Evolutionary conservation across 2,113 vertebrate genomes (phyloP), one percentile per base, ranked within the genome.

Genomic region (Tachuris rubrigastra): DNA sequence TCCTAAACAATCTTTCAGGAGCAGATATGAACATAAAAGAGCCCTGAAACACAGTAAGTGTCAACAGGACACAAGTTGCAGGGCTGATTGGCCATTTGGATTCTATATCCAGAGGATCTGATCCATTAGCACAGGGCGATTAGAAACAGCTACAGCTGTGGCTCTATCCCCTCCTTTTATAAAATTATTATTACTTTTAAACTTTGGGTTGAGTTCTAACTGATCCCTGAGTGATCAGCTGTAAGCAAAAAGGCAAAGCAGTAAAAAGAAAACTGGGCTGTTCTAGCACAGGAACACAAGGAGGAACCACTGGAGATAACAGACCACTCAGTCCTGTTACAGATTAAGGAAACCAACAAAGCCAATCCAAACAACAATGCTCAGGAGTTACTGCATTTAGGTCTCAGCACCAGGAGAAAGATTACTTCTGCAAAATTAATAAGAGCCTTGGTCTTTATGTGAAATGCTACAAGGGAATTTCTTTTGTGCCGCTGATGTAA

Each of bases 371-470:
- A 79, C 22, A 31, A 44, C 53, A 68, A 18, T 0, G 22, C 46
- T 55, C 50, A 18, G 35, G 74, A 89, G 14, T 66, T 33, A 63
- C 0, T 50, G 33, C 33, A 19, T 37, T 73, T 67, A 25, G 60
- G 31, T 77, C 75, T 25, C 56, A 31, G 66, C 71, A 89, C 47
- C 53, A 52, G 63, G 55, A 90, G 10, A n/a, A 78, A 73, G 17
- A 49, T 10, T n/a, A 56, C 44, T 78, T 85, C 73, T 77, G 67
- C 65, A 86, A 94, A 95, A 95, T 91, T 79, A 92, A 86, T 90
- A 96, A 42, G 55, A 60, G 65, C 27, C n/a, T 37, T 50, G 65
- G 80, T 55, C 41, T 79, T 77, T 22, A 52, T 35, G 21, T 68
- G 63, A 90, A 95, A 90, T 3, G 55, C 50, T 93, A 76, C 76